phyloP scores from a whole-genome alignment of 2,888 invertebrate species.

The Byasa hedistus region DNA sequence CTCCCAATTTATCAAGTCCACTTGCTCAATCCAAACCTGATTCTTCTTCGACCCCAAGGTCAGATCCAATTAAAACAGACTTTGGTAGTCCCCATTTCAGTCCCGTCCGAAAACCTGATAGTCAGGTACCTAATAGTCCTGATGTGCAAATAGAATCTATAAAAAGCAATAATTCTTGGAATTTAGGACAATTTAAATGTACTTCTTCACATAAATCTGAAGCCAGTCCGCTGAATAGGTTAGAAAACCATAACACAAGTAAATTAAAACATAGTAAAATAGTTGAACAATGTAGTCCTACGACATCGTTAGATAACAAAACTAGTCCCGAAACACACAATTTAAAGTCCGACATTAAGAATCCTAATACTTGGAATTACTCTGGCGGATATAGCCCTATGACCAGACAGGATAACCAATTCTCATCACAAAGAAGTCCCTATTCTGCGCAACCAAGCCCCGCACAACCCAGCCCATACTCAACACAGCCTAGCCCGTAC shows the following conservation, averaged over 20 bases:
- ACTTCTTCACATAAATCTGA: slow-evolving; percentile 72
- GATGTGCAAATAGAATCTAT: slow-evolving; percentile 60
- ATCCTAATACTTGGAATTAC: slow-evolving; percentile 68
- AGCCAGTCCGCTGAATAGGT: slow-evolving; percentile 70
- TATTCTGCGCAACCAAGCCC: slow-evolving; percentile 73
- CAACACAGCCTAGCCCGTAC: slow-evolving; percentile 67
- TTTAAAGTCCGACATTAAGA: slow-evolving; percentile 67
- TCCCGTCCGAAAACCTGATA: slow-evolving; percentile 71
- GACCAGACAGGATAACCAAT: slow-evolving; percentile 69
- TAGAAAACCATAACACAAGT: slow-evolving; percentile 55
- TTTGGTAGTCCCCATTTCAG: slow-evolving; percentile 69
- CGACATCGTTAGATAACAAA: slow-evolving; percentile 71
- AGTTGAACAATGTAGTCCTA: slow-evolving; percentile 73
- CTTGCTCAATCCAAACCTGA: slow-evolving; percentile 66
- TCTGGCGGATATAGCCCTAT: slow-evolving; percentile 68
- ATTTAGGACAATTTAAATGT: slow-evolving; percentile 66
- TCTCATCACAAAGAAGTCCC: slow-evolving; percentile 72
- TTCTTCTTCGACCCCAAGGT: slow-evolving; percentile 70
- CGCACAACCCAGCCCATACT: slow-evolving; percentile 71
- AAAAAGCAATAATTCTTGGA: slow-evolving; percentile 66
- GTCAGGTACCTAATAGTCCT: slow-evolving; percentile 71
- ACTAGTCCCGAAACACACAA: slow-evolving; percentile 66
- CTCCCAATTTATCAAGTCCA: slow-evolving; percentile 65
- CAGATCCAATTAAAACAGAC: slow-evolving; percentile 59
- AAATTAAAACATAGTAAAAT: slow-evolving; percentile 69